Evolutionary conservation across 2,113 vertebrate genomes (phyloP).

Genomic region (Neolamprologus tretocephalus): DNA sequence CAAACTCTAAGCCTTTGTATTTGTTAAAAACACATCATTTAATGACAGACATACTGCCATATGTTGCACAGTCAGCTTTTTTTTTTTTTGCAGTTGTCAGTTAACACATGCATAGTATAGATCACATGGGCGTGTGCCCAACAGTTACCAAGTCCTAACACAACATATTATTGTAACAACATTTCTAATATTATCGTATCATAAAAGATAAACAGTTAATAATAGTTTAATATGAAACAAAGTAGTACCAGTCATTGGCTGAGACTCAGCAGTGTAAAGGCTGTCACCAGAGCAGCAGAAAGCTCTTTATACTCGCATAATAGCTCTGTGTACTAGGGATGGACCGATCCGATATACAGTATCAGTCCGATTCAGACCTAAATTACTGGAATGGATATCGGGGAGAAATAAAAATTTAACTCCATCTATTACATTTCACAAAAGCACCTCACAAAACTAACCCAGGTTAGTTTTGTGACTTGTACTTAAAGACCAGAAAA

Average conservation of each 20-base stretch:
- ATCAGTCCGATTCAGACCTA: not conserved
- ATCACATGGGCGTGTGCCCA: not conserved
- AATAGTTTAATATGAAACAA: not conserved
- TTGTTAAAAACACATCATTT: not conserved
- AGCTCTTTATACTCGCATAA: not conserved
- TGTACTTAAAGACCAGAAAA: too few species aligned
- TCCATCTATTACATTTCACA: not conserved
- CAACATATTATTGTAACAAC: not conserved
- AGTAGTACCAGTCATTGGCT: not conserved
- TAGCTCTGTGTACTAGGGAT: not conserved
- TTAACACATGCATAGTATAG: not conserved
- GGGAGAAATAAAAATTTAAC: not conserved
- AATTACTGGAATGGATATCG: not conserved
- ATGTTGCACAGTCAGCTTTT: not conserved
- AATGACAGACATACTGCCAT: not conserved
- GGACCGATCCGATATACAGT: not conserved
- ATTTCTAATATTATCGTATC: not conserved
- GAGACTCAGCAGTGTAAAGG: not conserved
- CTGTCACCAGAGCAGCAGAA: not conserved
- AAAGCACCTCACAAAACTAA: not conserved
- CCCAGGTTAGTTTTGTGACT: not conserved
- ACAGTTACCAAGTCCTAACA: not conserved
- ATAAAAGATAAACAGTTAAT: not conserved
- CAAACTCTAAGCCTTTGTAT: not conserved
- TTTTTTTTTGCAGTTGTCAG: not conserved